Percentiles rank a stretch among this genome's conserved stretches.
phyloP scores from a whole-genome alignment of 2,113 vertebrate species.

The Aegotheles bennettii region DNA sequence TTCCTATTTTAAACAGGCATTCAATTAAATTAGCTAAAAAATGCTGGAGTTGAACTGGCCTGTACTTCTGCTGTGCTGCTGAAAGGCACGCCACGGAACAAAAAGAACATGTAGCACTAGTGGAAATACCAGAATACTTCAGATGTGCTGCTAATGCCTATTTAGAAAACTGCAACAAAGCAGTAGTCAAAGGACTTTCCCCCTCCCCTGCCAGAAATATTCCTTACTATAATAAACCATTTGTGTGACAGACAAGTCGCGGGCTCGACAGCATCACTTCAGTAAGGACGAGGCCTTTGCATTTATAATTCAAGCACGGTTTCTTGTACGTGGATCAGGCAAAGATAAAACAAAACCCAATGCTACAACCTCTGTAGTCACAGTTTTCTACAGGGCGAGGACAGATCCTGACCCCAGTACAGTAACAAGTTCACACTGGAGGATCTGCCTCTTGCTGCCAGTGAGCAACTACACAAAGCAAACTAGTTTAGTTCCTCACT shows the following conservation, averaged over 20 bases:
- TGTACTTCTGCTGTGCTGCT: slow-evolving; percentile 15
- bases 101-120: neutral
- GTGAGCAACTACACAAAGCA: neutral
- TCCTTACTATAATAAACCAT: neutral
- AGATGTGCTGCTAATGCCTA: neutral
- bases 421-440: neutral
- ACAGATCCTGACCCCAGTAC: neutral
- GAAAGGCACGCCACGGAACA: slow-evolving; percentile 19
- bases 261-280: neutral
- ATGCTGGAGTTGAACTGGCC: neutral
- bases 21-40: slow-evolving; percentile 53
- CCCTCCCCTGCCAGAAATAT: neutral
- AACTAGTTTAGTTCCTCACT: neutral
- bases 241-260: neutral
- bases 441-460: neutral
- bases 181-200: neutral
- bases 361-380: neutral
- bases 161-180: slow-evolving; percentile 8
- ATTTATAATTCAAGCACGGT: neutral
- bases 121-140: slow-evolving; percentile 8
- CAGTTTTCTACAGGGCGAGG: neutral
- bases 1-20: slow-evolving; percentile 26
- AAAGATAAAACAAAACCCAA: neutral
- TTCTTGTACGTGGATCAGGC: neutral
- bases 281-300: neutral